A percentile compares a stretch with the other conserved stretches of the same genome.
Conservation (phyloP, 2,888 invertebrate species). For the Podabrus alpinus region DNA sequence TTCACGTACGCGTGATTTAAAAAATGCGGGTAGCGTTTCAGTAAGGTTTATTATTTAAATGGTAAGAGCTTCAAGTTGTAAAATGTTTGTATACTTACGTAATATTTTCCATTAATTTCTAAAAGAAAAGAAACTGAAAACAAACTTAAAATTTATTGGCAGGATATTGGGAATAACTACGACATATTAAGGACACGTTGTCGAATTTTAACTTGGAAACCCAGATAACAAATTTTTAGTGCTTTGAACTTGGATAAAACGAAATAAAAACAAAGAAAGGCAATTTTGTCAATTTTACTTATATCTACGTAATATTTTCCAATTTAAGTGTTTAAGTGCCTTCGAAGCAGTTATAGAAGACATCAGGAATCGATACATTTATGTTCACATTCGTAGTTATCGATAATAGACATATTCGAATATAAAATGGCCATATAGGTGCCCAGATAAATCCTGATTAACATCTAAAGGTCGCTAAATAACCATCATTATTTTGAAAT, state of each 20-base stretch:
- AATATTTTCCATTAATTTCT: not conserved
- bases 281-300: too few relatives aligned
- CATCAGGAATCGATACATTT: not conserved
- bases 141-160: not conserved
- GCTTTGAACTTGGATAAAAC: not conserved
- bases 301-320: not conserved
- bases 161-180: not conserved
- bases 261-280: too few relatives aligned
- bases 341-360: not conserved
- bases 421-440: not conserved
- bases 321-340: not conserved
- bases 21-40: not conserved
- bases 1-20: not conserved
- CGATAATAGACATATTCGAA: not conserved
- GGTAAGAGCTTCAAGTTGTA: not conserved
- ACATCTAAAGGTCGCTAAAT: not conserved
- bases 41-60: not conserved
- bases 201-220: not conserved
- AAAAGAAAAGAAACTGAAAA: not conserved
- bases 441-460: not conserved
- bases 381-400: not conserved
- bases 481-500: not conserved
- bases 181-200: not conserved
- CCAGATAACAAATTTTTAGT: not conserved
- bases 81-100: not conserved